These are phyloP conservation scores for Aradus depressus DNA, from an alignment of 2,888 invertebrate genomes.

Conservation along the genomic window DNA sequence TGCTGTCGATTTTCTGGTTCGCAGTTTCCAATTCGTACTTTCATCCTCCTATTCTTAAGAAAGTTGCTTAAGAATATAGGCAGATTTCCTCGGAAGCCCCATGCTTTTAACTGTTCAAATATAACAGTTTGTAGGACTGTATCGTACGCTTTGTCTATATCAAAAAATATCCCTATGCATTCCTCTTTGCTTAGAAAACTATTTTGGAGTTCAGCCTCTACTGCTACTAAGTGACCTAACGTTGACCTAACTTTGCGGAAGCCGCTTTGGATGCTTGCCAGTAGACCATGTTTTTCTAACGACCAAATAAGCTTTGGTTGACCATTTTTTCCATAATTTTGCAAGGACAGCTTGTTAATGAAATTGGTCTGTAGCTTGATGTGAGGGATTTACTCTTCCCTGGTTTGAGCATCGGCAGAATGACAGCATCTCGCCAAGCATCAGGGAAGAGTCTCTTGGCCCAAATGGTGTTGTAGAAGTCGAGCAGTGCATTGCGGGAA, in stretches of 20 bases:
- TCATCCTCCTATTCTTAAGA: background rate
- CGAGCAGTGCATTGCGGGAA: background rate
- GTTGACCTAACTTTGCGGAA: background rate
- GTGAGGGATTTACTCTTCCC: background rate
- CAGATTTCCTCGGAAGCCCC: background rate
- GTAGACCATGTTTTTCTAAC: background rate
- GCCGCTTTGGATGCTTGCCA: background rate
- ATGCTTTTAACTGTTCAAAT: background rate
- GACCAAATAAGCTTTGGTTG: background rate
- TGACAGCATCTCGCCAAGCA: background rate
- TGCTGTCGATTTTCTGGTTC: background rate
- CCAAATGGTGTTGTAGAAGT: background rate
- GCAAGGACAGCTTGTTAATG: background rate
- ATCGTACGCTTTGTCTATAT: background rate
- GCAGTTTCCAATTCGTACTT: background rate
- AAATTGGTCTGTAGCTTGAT: background rate
- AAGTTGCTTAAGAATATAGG: background rate
- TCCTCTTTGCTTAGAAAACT: background rate
- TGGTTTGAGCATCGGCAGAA: background rate
- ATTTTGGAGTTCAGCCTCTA: background rate
- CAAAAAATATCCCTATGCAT: background rate
- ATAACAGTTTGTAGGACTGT: background rate
- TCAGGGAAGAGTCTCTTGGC: background rate
- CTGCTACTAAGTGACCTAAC: background rate
- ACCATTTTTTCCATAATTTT: background rate